Base-by-base conservation (phyloP, 2,888 invertebrate species). In the Argynnis bischoffii region DNA sequence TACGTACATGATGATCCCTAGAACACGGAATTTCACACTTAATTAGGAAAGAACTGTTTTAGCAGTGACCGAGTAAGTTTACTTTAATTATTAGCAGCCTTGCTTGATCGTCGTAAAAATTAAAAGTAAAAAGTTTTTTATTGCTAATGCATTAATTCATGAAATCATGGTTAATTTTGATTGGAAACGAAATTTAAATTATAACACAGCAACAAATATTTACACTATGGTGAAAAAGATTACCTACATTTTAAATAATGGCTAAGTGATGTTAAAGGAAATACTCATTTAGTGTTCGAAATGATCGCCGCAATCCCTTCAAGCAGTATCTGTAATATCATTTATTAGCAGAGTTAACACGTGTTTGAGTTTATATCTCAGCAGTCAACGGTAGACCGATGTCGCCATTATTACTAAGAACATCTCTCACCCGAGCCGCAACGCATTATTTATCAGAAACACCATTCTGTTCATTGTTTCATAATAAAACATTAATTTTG, bases 401-500 rank as follows among this genome's bases (percentile, higher is more conserved):
- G 80, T 80, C 72, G 76, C 79, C 78, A 80, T 81, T 84, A 84
- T 80, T 79, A 80, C 80, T 79, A 81, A 78, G 72, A 76, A 75
- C 84, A 86, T 89, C 83, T 85, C 80, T 89, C 87, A 87, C 82
- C 79, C 81, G 73, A 71, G 72, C 75, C 76, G 81, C 83, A 77
- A 82, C 82, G 82, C 83, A 85, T 87, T 87, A 88, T 89, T 90
- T 86, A 88, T 84, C 79, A 83, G 79, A 78, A 83, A 83, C 84
- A 85, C 85, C 82, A 82, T 85, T 89, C 85, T 82, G 87, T 83
- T 88, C 89, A 92, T 92, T 92, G 91, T 92, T 90, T 90, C 90
- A 89, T 88, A 91, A 91, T 90, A 90, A 88, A 86, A 87, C 88
- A 91, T 90, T 89, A 89, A 89, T 90, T 86, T 89, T 90, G 90